Evolutionary conservation across 2,888 invertebrate species (phyloP).

Genomic region (Loripinus fragilis): DNA sequence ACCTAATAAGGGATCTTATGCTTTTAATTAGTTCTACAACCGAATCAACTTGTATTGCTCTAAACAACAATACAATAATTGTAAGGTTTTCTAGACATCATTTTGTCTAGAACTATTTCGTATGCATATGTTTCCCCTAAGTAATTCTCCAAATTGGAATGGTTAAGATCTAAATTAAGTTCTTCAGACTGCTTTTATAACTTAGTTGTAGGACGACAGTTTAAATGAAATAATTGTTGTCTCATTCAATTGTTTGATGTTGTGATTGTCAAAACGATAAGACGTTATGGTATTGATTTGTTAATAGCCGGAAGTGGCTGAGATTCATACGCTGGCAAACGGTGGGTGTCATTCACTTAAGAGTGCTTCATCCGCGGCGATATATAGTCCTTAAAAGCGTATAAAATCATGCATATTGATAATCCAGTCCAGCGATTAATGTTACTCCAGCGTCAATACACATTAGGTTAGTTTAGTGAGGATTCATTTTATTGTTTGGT

Average conservation of each 20-base stretch:
- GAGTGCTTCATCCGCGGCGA: neutral
- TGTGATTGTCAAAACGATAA: neutral
- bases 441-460: neutral
- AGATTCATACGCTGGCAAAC: conserved; percentile 1
- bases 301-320: conserved; percentile 14
- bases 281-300: neutral
- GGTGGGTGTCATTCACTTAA: neutral
- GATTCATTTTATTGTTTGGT: conserved; percentile 11
- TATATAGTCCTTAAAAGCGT: conserved; percentile 17
- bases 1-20: too few relatives aligned
- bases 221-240: neutral
- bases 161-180: too few relatives aligned
- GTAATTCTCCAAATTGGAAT: too few relatives aligned
- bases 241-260: neutral
- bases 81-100: too few relatives aligned
- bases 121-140: too few relatives aligned
- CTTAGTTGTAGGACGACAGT: neutral
- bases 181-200: too few relatives aligned
- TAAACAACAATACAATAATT: too few relatives aligned
- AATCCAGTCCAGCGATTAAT: neutral
- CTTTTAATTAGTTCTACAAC: too few relatives aligned
- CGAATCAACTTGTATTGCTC: too few relatives aligned
- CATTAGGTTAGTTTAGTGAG: conserved; percentile 2
- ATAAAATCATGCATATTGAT: conserved; percentile 12
- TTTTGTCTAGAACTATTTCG: too few relatives aligned